Evolutionary conservation across 1,140 invertebrate genomes (phyloP), one percentile per base, ranked within the genome.

Genomic region (Dendroctonus valens): DNA sequence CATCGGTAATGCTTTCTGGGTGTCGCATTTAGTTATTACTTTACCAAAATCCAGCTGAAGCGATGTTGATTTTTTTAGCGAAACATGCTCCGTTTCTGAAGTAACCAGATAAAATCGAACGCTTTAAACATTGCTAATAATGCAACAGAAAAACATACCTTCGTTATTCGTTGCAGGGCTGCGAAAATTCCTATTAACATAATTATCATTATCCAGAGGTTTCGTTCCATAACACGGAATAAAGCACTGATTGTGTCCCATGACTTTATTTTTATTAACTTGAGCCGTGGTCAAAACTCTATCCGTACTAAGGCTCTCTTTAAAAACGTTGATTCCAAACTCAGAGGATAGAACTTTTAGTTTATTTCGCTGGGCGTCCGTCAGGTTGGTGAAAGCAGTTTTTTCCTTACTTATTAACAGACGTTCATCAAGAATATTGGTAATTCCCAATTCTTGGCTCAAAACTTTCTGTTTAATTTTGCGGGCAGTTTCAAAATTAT

Each of bases 341-440:
- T 80, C 78, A 5, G 75, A 70, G 0, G 70, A 71, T 9, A 81
- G 69, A 5, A 81, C 73, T 65, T 73, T 76, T 14, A 79, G 41
- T 61, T 76, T 77, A 68, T 80, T 81, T 41, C 68, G 67, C 70
- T 80, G 72, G 5, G 77, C 75, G 5, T 77, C 79, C 6, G 74
- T 77, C 8, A 77, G 40, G 12, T 62, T 46, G 12, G 41, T 39
- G 37, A 39, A 37, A 15, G 15, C 41, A 7, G 41, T 42, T 44
- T 54, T 8, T 48, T 49, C 38, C 12, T 38, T 38, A 9, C 14
- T 44, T 42, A 11, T 11, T 46, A 14, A 57, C 11, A 4, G 5
- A 14, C 9, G 48, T 51, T 62, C 41, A 12, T 61, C 46, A 7
- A 40, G 40, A 5, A 15, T 11, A 8, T 52, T 41, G 0, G 41